Percentiles rank a stretch among this genome's conserved stretches.
Conservation (phyloP, 2,888 invertebrate species). For the Hylaea fasciaria region DNA sequence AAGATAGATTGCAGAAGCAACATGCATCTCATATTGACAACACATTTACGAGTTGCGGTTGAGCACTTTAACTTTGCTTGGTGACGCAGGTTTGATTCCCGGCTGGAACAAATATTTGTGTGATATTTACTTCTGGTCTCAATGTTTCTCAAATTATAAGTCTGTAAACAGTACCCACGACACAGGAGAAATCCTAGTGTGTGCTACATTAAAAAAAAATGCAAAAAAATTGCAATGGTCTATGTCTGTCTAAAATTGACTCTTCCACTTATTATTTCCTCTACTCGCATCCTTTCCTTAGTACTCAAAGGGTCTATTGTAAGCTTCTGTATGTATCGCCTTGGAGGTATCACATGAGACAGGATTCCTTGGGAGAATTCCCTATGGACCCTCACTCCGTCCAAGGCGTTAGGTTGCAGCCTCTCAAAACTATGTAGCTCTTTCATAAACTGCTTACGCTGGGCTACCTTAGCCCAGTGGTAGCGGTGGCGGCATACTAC, state of each 20-base stretch:
- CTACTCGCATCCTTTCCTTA: constrained; percentile 74
- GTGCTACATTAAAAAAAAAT: too few species aligned
- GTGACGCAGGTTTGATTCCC: too few species aligned
- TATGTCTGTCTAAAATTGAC: constrained; percentile 56
- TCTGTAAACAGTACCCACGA: too few species aligned
- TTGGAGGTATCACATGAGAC: constrained; percentile 79
- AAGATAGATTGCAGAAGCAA: too few species aligned
- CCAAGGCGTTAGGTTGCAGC: constrained; percentile 86
- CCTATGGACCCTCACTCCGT: constrained; percentile 87
- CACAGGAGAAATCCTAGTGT: too few species aligned
- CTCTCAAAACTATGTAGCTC: constrained; percentile 86
- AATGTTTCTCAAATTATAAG: too few species aligned
- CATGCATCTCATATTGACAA: too few species aligned
- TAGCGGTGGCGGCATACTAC: constrained; percentile 88
- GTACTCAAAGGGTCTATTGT: constrained; percentile 71
- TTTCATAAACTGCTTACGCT: constrained; percentile 85
- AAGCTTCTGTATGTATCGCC: constrained; percentile 74
- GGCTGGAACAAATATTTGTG: too few species aligned
- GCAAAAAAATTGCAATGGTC: too few species aligned
- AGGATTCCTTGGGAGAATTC: constrained; percentile 85
- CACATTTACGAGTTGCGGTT: too few species aligned
- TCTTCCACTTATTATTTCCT: constrained; percentile 75
- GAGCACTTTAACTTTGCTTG: too few species aligned
- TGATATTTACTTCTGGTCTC: too few species aligned
- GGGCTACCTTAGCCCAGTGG: constrained; percentile 77